Base-by-base conservation (phyloP, 2,113 vertebrate genomes). In the Crypturellus undulatus region DNA sequence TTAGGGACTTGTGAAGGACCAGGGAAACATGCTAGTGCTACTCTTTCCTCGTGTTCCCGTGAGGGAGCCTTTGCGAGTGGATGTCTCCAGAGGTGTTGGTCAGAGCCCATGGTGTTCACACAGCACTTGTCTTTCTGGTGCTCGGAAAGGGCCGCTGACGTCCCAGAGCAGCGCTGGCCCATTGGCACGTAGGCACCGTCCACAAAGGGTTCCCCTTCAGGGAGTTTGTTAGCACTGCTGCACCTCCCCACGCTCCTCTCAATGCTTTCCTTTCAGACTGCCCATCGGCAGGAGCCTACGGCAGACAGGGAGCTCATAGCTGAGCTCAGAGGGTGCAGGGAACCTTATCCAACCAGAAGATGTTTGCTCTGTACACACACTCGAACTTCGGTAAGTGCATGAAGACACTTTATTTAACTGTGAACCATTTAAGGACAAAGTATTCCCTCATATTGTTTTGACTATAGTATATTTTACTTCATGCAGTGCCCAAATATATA, bases 171-270 rank as follows among this genome's bases (percentile, higher is more conserved):
- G 19, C 60, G 68, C 10, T 59, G 79, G 54, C 20, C 15, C 38
- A 12, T 12, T 17, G 58, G 69, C 19, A 77, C 13, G 10, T 28
- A 69, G 52, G 32, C 52, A 79, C 49, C 45, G 79, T 49, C n/a
- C 26, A 16, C 24, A 56, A 34, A 90, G 80, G 38, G 62, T 77
- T 69, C 16, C 17, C 78, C 59, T n/a, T 87, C 54, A 83, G 36
- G 75, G 90, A 82, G 54, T 63, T 79, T 72, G 40, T 51, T 77
- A 43, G 56, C 83, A 32, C 28, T 73, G 11, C 69, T 94, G 75
- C 90, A 75, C 77, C 40, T 80, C 65, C 75, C 83, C 80, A 59
- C 40, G 20, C 8, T 19, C 12, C 2, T 14, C 52, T 56, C 28
- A 56, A 56, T 56, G 54, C 32, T 69, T 87, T 72, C 52, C 49